Conservation (phyloP, 1,140 invertebrate genomes). For the Musca domestica region DNA sequence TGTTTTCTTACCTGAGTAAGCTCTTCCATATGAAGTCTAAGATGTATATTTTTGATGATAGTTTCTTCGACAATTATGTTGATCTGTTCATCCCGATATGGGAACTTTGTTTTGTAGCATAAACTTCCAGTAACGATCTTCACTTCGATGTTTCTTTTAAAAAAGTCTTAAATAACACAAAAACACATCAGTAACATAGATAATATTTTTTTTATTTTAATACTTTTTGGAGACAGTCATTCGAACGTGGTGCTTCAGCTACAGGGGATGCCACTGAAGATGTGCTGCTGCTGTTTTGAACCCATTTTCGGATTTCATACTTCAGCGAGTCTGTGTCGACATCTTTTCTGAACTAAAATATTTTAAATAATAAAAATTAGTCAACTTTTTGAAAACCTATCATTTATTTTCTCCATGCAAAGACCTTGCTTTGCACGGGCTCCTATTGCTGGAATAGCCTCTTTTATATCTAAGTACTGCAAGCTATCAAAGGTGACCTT, state of each 20-base stretch:
- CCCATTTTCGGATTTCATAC: too few species aligned
- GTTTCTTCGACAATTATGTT: not conserved
- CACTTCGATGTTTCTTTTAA: not conserved
- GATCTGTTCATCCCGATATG: not conserved
- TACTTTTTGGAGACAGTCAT: not conserved
- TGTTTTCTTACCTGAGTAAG: too few species aligned
- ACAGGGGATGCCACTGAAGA: too few species aligned
- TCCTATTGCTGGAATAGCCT: slow-evolving; percentile 1
- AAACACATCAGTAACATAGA: not conserved
- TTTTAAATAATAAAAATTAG: slow-evolving; percentile 1
- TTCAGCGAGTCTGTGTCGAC: not conserved
- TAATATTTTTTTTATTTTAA: not conserved
- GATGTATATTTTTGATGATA: too few species aligned
- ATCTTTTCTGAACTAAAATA: slow-evolving; percentile 1
- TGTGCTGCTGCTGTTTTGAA: too few species aligned
- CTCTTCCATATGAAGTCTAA: too few species aligned
- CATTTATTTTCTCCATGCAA: slow-evolving; percentile 4
- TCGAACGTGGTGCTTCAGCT: too few species aligned
- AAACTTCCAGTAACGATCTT: not conserved
- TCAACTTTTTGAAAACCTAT: not conserved
- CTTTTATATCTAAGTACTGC: slow-evolving; percentile 9
- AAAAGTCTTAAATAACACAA: not conserved
- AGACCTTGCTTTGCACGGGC: not conserved
- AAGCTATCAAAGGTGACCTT: not conserved
- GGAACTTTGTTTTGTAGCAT: not conserved